A percentile compares a stretch with the other conserved stretches of the same genome.
These are phyloP conservation scores for Tenthredo mesomela DNA, from an alignment of 2,888 invertebrate genomes.

Conservation along the genomic window DNA sequence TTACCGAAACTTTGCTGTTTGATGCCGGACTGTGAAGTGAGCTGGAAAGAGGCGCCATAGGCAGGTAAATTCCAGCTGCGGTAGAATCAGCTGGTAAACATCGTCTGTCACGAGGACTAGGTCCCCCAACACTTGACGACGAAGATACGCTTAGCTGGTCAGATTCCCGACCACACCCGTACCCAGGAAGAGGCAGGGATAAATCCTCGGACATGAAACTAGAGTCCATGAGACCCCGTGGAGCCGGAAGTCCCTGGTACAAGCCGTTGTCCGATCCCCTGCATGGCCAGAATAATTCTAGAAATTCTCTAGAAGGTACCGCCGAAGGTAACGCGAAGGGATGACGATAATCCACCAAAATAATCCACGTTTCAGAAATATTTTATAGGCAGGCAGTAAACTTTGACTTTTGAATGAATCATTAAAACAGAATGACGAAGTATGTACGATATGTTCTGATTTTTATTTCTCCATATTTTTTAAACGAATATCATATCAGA, in stretches of 20 bases:
- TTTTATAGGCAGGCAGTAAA: background rate
- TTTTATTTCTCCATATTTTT: background rate
- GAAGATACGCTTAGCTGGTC: conserved; percentile 84
- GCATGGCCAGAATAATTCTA: conserved; percentile 70
- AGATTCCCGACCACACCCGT: conserved; percentile 79
- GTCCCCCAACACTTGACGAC: conserved; percentile 81
- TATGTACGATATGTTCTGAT: background rate
- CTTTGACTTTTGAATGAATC: background rate
- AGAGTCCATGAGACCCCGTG: conserved; percentile 81
- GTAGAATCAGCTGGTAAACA: conserved; percentile 78
- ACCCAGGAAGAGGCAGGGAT: conserved; percentile 77
- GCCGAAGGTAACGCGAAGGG: background rate
- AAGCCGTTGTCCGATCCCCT: conserved; percentile 82
- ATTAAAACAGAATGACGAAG: background rate
- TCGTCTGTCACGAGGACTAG: conserved; percentile 77
- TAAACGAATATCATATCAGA: background rate
- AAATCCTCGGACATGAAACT: conserved; percentile 82
- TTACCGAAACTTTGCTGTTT: conserved; percentile 83
- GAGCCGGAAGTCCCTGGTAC: conserved; percentile 80
- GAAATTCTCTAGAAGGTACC: background rate
- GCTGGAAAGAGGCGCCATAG: conserved; percentile 80
- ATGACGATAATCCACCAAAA: background rate
- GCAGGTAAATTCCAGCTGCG: conserved; percentile 79
- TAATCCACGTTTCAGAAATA: background rate
- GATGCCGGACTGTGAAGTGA: conserved; percentile 81